These are phyloP conservation scores for Archocentrus centrarchus DNA, from an alignment of 2,113 vertebrate genomes.

Conservation along the genomic window DNA sequence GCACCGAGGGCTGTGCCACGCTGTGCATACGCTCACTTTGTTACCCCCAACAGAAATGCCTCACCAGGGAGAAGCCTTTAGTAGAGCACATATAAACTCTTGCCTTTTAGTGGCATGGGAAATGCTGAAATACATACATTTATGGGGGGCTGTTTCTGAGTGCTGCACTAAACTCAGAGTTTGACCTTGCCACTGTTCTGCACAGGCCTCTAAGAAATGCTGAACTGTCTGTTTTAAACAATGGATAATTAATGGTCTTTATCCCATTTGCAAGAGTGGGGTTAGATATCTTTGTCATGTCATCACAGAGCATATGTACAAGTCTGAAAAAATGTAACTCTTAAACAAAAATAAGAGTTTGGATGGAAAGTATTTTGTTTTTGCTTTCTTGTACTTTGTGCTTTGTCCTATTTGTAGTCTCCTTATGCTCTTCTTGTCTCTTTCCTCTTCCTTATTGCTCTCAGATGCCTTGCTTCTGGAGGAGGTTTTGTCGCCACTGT, in stretches of 20 bases:
- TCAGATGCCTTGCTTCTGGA: neutral
- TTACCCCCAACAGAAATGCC: constrained; percentile 73
- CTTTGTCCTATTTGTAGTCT: neutral
- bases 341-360: neutral
- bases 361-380: neutral
- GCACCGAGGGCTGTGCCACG: constrained; percentile 45
- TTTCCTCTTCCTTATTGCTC: neutral
- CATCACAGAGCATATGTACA: constrained; percentile 33
- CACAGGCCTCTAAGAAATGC: constrained; percentile 32
- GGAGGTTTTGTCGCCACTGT: neutral
- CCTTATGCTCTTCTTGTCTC: neutral
- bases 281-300: constrained; percentile 21
- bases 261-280: neutral
- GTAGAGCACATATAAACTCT: constrained; percentile 70
- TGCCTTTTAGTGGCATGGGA: constrained; percentile 66
- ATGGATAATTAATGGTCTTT: constrained; percentile 53
- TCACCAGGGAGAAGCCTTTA: constrained; percentile 74
- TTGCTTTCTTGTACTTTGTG: neutral
- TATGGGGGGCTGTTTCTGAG: constrained; percentile 50
- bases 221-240: constrained; percentile 55
- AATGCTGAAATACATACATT: constrained; percentile 66
- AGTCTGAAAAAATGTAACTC: neutral
- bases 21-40: constrained; percentile 71
- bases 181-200: constrained; percentile 63
- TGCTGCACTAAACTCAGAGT: constrained; percentile 59